Evolutionary conservation across 1,140 invertebrate genomes (phyloP).

Genomic region (Temnothorax nylanderi): DNA sequence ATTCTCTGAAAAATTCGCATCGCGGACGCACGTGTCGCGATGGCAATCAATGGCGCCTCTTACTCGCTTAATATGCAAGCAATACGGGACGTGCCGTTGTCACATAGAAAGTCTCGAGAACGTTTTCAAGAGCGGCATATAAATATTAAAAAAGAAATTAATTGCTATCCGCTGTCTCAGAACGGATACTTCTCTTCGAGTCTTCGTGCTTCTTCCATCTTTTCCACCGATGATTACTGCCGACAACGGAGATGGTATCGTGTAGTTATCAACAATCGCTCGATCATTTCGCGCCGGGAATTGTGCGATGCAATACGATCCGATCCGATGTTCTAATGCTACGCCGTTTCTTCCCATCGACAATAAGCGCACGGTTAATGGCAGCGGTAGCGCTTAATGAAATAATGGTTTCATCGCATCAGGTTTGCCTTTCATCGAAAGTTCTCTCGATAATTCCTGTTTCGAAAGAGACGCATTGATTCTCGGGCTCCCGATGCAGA

Average conservation of each 20-base stretch:
- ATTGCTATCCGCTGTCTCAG: constrained; percentile 24
- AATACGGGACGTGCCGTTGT: constrained; percentile 1
- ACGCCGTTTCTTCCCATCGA: constrained; percentile 19
- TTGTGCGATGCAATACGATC: neutral
- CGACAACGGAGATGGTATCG: constrained; percentile 41
- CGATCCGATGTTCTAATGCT: constrained; percentile 2
- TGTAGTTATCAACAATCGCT: constrained; percentile 44
- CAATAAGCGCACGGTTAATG: constrained; percentile 27
- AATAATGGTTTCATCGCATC: constrained; percentile 25
- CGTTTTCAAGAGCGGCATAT: constrained; percentile 48
- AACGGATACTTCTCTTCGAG: neutral
- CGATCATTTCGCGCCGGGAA: constrained; percentile 18
- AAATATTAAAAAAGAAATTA: constrained; percentile 59
- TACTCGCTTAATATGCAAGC: constrained; percentile 48
- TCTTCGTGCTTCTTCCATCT: constrained; percentile 1
- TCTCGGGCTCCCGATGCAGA: neutral
- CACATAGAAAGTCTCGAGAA: constrained; percentile 45
- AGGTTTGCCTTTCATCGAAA: constrained; percentile 13
- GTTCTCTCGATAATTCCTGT: neutral
- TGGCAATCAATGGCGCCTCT: constrained; percentile 37
- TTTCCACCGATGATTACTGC: neutral
- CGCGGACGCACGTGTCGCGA: neutral
- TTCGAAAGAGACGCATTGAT: neutral
- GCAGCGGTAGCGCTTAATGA: constrained; percentile 12
- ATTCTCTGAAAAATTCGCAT: constrained; percentile 31